phyloP scores from a whole-genome alignment of 2,888 invertebrate genomes.

The Andrena bucephala region DNA sequence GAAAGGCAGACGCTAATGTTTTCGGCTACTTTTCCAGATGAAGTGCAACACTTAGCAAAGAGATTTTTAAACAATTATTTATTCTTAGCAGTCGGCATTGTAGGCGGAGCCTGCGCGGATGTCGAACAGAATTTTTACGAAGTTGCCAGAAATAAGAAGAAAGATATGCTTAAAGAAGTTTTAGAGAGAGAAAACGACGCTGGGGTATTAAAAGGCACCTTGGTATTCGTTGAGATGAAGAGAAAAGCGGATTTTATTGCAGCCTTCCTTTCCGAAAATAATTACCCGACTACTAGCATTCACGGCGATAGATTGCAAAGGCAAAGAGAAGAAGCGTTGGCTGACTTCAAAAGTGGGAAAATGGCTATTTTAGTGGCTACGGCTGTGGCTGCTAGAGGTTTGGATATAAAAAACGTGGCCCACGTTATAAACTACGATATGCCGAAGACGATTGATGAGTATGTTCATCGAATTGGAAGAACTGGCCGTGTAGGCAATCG shows the following conservation, averaged over 20 bases:
- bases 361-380: slow-evolving; percentile 96
- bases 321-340: slow-evolving; percentile 90
- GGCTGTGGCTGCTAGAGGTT: slow-evolving; percentile 96
- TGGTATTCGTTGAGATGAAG: slow-evolving; percentile 96
- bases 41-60: slow-evolving; percentile 91
- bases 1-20: slow-evolving; percentile 90
- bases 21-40: slow-evolving; percentile 91
- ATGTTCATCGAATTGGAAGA: slow-evolving; percentile 97
- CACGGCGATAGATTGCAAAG: slow-evolving; percentile 91
- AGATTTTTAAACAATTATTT: slow-evolving; percentile 92
- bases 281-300: slow-evolving; percentile 90
- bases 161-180: slow-evolving; percentile 90
- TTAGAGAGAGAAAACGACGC: slow-evolving; percentile 86
- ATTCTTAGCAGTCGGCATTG: slow-evolving; percentile 95
- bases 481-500: slow-evolving; percentile 97
- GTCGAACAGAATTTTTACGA: slow-evolving; percentile 93
- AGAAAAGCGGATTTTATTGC: slow-evolving; percentile 96
- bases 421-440: slow-evolving; percentile 97
- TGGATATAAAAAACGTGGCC: slow-evolving; percentile 94
- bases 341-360: slow-evolving; percentile 91
- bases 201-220: slow-evolving; percentile 85
- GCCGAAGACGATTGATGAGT: slow-evolving; percentile 95
- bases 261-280: slow-evolving; percentile 91
- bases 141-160: slow-evolving; percentile 91
- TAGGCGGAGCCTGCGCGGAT: slow-evolving; percentile 97